Conservation (phyloP, 2,888 invertebrate genomes). For the Acleris emargana region DNA sequence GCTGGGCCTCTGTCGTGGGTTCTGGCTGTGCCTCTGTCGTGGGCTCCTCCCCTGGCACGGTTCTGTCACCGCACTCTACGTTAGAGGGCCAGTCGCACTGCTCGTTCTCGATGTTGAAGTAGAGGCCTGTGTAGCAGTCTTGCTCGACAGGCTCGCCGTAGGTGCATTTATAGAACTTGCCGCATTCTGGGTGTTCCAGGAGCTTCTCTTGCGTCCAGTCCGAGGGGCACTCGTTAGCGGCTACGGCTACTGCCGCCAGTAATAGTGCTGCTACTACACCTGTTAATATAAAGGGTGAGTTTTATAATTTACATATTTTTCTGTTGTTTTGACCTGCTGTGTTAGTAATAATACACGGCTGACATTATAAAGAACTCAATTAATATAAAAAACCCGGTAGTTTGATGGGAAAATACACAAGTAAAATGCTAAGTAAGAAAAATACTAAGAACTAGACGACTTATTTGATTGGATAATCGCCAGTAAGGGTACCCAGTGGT, state of each 20-base stretch:
- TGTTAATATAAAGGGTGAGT: not conserved
- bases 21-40: no score
- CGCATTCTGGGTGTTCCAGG: conserved; percentile 82
- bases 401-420: no score
- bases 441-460: no score
- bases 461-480: no score
- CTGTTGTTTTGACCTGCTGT: not conserved
- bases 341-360: no score
- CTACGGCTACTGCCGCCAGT: conserved; percentile 46
- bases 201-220: conserved; percentile 74
- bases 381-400: no score
- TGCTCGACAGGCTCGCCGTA: conserved; percentile 84
- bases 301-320: not conserved
- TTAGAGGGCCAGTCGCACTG: conserved; percentile 86
- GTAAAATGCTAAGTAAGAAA: no score
- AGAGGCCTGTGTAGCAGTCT: conserved; percentile 81
- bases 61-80: conserved; percentile 82
- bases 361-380: no score
- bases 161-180: conserved; percentile 87
- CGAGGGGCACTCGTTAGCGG: conserved; percentile 57
- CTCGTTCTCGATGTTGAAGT: conserved; percentile 79
- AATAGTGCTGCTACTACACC: conserved; percentile 35
- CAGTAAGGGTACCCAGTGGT: no score
- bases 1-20: not conserved
- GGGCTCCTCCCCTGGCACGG: conserved; percentile 42